These are phyloP conservation scores for Gnatocerus cornutus DNA, from an alignment of 2,888 invertebrate genomes.

Conservation along the genomic window DNA sequence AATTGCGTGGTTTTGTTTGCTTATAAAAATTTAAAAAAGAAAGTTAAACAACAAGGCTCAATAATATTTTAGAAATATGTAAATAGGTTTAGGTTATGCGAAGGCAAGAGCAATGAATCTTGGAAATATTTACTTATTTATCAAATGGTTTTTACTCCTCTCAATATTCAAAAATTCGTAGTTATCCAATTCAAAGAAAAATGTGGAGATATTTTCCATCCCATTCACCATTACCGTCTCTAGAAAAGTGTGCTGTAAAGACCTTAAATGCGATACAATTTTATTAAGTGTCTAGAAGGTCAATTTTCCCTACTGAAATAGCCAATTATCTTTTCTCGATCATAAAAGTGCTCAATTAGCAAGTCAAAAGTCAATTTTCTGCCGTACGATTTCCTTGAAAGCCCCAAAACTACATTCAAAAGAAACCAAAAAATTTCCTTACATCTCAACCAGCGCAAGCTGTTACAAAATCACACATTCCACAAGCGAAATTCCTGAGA, in stretches of 20 bases:
- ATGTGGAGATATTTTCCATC: too few relatives aligned
- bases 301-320: constrained; percentile 10
- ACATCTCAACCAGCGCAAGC: not conserved
- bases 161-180: too few relatives aligned
- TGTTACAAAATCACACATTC: not conserved
- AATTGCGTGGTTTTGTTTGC: too few relatives aligned
- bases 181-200: too few relatives aligned
- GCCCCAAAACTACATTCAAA: not conserved
- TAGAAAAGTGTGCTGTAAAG: not conserved
- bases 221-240: too few relatives aligned
- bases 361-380: constrained; percentile 9
- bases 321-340: constrained; percentile 9
- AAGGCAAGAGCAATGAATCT: too few relatives aligned
- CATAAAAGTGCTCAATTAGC: constrained; percentile 25
- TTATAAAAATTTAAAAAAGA: too few relatives aligned
- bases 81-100: too few relatives aligned
- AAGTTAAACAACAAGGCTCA: too few relatives aligned
- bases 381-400: not conserved
- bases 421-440: not conserved
- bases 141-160: too few relatives aligned
- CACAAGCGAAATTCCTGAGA: constrained; percentile 10
- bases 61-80: too few relatives aligned
- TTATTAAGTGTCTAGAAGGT: constrained; percentile 14
- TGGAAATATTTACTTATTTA: too few relatives aligned
- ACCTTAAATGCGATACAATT: constrained; percentile 22